Percentiles rank a stretch among this genome's conserved stretches.
Evolutionary conservation across 2,888 invertebrate genomes (phyloP).

Genomic region (Drosophila monieri): DNA sequence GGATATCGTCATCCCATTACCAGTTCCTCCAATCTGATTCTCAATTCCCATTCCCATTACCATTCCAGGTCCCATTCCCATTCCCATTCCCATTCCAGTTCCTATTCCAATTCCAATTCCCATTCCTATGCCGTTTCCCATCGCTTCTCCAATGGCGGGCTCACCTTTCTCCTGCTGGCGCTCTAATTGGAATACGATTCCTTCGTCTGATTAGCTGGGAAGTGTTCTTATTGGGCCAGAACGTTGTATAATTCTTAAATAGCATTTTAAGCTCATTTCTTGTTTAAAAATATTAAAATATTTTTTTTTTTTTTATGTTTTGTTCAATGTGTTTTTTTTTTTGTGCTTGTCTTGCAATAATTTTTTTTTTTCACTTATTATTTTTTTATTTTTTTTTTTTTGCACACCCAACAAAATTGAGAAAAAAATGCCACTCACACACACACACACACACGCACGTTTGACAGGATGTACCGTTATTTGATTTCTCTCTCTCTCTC

Average conservation of each 20-base stretch:
- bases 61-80: not conserved
- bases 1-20: conserved; percentile 35
- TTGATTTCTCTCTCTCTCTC: not conserved
- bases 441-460: conserved; percentile 29
- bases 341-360: not conserved
- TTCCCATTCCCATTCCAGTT: not conserved
- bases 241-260: not conserved
- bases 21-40: conserved; percentile 1
- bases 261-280: conserved; percentile 11
- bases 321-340: not conserved
- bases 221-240: conserved; percentile 7
- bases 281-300: not conserved
- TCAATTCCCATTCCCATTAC: not conserved
- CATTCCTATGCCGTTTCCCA: conserved; percentile 21
- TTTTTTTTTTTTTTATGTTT: not conserved
- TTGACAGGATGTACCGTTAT: conserved; percentile 41
- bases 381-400: not conserved
- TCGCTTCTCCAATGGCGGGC: conserved; percentile 18
- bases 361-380: not conserved
- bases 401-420: conserved; percentile 22
- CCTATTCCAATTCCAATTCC: no score
- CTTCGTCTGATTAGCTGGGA: conserved; percentile 6
- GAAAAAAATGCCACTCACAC: conserved; percentile 5
- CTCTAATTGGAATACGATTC: conserved; percentile 24
- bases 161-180: conserved; percentile 37